These are phyloP conservation scores for Antrozous pallidus DNA, from an alignment of 2,797 vertebrate species.

Conservation along the genomic window DNA sequence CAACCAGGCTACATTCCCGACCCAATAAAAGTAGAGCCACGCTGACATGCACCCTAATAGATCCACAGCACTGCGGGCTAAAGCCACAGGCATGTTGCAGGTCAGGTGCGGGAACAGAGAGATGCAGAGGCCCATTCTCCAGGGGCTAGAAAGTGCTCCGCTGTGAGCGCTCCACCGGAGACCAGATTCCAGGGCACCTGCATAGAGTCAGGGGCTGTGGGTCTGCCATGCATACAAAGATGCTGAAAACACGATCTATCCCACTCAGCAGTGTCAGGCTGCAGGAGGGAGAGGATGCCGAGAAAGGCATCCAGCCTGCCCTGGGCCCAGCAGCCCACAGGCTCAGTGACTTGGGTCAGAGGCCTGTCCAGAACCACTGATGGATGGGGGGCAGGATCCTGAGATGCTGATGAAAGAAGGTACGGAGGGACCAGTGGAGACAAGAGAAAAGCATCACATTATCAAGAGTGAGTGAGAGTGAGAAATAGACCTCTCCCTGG, in stretches of 20 bases:
- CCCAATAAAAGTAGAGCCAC: too few species aligned
- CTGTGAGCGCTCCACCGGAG: background rate
- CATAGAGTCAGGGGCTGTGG: background rate
- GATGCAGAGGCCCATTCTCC: too few species aligned
- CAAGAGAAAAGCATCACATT: background rate
- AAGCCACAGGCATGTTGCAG: background rate
- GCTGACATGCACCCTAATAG: too few species aligned
- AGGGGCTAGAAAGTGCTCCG: background rate
- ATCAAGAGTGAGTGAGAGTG: background rate
- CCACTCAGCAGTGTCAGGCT: background rate
- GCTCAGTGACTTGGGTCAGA: background rate
- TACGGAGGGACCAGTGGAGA: background rate
- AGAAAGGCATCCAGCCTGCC: background rate
- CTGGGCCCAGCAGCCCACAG: background rate
- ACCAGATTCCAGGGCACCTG: background rate
- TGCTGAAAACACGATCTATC: too few species aligned
- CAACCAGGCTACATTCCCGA: too few species aligned
- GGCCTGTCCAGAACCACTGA: background rate
- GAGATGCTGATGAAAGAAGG: background rate
- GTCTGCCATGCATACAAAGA: background rate
- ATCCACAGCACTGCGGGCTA: too few species aligned
- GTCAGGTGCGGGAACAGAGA: background rate
- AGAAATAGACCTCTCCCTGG: background rate
- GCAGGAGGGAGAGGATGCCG: background rate
- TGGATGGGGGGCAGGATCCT: background rate